Evolutionary conservation across 2,888 invertebrate genomes (phyloP).

Genomic region (Polymixis flavicincta): DNA sequence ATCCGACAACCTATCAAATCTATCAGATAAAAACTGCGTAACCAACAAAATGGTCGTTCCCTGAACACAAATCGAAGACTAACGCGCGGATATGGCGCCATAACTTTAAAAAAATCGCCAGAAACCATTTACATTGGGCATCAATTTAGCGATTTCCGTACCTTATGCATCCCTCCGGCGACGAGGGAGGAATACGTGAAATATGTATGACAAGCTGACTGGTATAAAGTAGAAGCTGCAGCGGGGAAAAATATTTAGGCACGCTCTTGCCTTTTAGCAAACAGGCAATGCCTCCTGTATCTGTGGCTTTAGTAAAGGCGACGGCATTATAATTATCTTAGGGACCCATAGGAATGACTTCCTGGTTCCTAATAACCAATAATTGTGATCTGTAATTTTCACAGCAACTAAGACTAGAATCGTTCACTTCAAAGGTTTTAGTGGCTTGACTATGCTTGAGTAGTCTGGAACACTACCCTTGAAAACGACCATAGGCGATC

Average conservation of each 20-base stretch:
- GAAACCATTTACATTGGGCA: conserved; percentile 68
- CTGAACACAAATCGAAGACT: conserved; percentile 56
- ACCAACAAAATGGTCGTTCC: conserved; percentile 41
- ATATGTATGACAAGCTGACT: conserved; percentile 66
- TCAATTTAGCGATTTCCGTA: conserved; percentile 69
- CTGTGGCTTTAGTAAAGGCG: too few species aligned
- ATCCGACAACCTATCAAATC: conserved; percentile 21
- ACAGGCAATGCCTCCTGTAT: too few species aligned
- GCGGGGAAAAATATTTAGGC: conserved; percentile 31
- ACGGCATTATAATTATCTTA: too few species aligned
- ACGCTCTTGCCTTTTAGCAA: too few species aligned
- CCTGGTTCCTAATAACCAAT: too few species aligned
- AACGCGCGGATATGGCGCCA: conserved; percentile 66
- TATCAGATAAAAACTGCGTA: conserved; percentile 23
- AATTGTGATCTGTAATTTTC: too few species aligned
- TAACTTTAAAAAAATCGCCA: conserved; percentile 73
- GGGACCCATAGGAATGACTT: too few species aligned
- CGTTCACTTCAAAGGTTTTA: too few species aligned
- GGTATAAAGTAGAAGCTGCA: conserved; percentile 38
- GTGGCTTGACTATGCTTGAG: too few species aligned
- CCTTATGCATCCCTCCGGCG: conserved; percentile 69
- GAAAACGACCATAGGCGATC: too few species aligned
- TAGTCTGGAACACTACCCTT: too few species aligned
- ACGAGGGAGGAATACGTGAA: conserved; percentile 66
- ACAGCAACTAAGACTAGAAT: too few species aligned